phyloP scores from a whole-genome alignment of 2,113 vertebrate species.

The Rafetus swinhoei region DNA sequence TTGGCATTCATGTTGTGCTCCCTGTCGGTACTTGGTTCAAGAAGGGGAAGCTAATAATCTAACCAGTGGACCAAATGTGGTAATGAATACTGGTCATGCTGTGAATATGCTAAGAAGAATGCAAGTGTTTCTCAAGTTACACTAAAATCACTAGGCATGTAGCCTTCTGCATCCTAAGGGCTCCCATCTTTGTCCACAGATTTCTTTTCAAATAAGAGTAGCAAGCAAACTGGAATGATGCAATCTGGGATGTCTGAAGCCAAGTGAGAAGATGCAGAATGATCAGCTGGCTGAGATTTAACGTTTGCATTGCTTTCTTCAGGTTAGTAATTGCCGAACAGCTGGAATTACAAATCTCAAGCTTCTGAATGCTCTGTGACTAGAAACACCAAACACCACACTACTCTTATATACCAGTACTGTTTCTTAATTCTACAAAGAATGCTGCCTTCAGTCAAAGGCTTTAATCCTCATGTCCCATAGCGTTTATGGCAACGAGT shows the following conservation, averaged over 20 bases:
- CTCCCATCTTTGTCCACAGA: neutral
- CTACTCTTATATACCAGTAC: fast-evolving
- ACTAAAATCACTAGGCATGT: neutral
- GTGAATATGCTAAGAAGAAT: no score
- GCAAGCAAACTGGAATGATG: neutral
- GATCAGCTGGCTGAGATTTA: neutral
- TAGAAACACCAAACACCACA: neutral
- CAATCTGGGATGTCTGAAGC: neutral
- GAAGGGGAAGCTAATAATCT: no score
- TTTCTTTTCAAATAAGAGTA: constrained; percentile 5
- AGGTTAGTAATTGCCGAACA: fast-evolving
- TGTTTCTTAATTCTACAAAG: constrained; percentile 63
- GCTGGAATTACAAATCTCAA: neutral
- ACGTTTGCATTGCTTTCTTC: neutral
- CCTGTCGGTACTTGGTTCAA: no score
- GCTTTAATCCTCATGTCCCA: constrained; percentile 31
- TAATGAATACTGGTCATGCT: no score
- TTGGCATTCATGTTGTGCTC: no score
- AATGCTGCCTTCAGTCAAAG: constrained; percentile 48
- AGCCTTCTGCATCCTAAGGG: neutral
- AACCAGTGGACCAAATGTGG: no score
- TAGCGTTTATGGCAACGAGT: constrained; percentile 51
- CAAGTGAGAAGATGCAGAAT: neutral
- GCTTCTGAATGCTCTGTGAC: fast-evolving
- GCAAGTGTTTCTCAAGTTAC: neutral